Base-by-base conservation (phyloP, 2,888 invertebrate genomes). In the Troides aeacus region DNA sequence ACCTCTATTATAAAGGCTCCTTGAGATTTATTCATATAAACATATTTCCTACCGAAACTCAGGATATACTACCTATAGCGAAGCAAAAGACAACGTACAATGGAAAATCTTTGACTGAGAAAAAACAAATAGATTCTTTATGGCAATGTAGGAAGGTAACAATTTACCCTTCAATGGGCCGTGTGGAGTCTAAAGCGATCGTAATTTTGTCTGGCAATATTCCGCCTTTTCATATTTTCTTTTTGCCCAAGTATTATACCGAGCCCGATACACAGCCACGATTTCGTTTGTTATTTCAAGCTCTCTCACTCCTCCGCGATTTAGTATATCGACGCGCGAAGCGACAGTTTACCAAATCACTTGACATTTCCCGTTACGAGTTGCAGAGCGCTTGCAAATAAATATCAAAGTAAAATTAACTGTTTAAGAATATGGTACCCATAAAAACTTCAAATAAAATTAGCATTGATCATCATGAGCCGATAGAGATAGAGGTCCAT, bases 181-280 rank as follows among this genome's bases (percentile, higher is more conserved):
- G 87, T 86, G 84, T 79, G 84, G 88, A 90, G 89, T 90, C 90
- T 85, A 90, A 91, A 90, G 86, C 86, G 89, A 90, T 89, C 88
- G 90, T 90, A 91, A 92, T 92, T 90, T 90, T 84, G 90, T 86
- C 88, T 86, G 87, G 89, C 88, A 88, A 92, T 90, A 90, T 90
- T 90, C 87, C 80, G 87, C 85, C 87, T 89, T 91, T 89, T 88
- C 90, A 92, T 91, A 90, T 90, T 91, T 90, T 88, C 87, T 84
- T 86, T 85, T 88, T 87, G 84, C 88, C 84, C 84, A 84, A 90
- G 88, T 88, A 87, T 89, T 87, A 85, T 87, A 86, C 85, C 82
- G 84, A 81, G 83, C 86, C 84, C 87, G 86, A 89, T 87, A 89
- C 88, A 87, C 84, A 83, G 81, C 85, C 85, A 83, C 87, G 90